Conservation (phyloP, 2,888 invertebrate genomes). For the Protodeltote pygarga region DNA sequence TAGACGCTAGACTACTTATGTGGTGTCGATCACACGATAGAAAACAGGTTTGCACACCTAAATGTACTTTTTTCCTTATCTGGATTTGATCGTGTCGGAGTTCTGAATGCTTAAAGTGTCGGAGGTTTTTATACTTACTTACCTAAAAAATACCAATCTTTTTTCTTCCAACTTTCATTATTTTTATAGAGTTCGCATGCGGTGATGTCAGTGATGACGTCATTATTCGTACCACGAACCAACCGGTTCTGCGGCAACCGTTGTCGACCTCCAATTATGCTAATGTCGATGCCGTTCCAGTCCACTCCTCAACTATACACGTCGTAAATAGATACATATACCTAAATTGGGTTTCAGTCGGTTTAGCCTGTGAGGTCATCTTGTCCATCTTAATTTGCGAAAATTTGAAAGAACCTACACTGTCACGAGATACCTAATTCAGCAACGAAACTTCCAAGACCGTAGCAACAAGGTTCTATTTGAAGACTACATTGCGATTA, state of each 20-base stretch:
- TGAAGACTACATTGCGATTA: too few relatives aligned
- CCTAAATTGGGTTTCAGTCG: conserved; percentile 46
- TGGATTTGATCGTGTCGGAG: too few relatives aligned
- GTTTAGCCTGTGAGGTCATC: conserved; percentile 45
- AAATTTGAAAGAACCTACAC: conserved; percentile 9
- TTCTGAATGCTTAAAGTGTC: background rate
- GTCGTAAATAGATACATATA: conserved; percentile 51
- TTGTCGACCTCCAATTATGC: conserved; percentile 81
- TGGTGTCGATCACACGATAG: too few relatives aligned
- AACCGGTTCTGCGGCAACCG: conserved; percentile 71
- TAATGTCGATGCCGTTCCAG: conserved; percentile 66
- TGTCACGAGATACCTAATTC: background rate
- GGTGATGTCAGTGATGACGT: conserved; percentile 80
- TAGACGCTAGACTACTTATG: too few relatives aligned
- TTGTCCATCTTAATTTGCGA: conserved; percentile 31
- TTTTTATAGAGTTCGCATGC: conserved; percentile 36
- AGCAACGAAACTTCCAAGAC: background rate
- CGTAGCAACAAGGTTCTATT: too few relatives aligned
- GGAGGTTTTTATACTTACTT: background rate
- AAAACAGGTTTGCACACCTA: too few relatives aligned
- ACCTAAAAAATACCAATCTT: conserved; percentile 2
- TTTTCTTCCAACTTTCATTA: conserved; percentile 22
- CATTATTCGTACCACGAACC: conserved; percentile 65
- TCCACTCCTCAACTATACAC: conserved; percentile 56
- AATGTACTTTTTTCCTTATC: too few relatives aligned